A percentile compares a stretch with the other conserved stretches of the same genome.
Evolutionary conservation across 2,113 vertebrate species (phyloP).

Genomic region (Sialia sialis): DNA sequence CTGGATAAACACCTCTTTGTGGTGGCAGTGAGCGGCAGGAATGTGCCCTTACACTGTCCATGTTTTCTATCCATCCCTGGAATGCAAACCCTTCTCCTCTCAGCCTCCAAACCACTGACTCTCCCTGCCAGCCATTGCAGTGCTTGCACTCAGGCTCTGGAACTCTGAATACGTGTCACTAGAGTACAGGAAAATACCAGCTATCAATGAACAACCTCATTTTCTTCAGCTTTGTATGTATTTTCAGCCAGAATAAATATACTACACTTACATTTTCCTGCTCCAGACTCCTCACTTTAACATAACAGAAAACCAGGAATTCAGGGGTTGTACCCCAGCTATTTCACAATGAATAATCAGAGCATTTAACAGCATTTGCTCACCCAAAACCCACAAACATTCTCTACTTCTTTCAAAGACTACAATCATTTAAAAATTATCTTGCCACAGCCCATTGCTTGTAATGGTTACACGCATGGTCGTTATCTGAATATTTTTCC

Average conservation of each 20-base stretch:
- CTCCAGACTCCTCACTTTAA: slow-evolving; percentile 50
- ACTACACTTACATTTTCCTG: slow-evolving; percentile 44
- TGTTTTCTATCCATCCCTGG: background rate
- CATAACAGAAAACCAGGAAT: slow-evolving; percentile 36
- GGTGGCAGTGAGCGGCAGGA: background rate
- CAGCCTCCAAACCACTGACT: background rate
- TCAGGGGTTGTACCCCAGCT: slow-evolving; percentile 43
- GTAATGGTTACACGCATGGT: background rate
- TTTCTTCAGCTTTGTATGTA: background rate
- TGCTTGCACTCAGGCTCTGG: background rate
- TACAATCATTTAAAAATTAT: background rate
- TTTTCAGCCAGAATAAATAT: slow-evolving; percentile 27
- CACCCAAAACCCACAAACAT: slow-evolving; percentile 26
- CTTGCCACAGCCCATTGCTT: background rate
- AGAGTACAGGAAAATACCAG: background rate
- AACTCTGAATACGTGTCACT: background rate
- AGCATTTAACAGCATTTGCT: slow-evolving; percentile 42
- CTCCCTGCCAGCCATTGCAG: background rate
- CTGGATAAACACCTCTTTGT: background rate
- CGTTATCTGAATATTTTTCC: background rate
- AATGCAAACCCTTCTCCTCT: background rate
- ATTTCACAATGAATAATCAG: slow-evolving; percentile 47
- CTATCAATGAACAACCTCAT: background rate
- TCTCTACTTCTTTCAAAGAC: background rate
- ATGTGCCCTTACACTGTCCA: background rate